These are phyloP conservation scores for Psittacula echo DNA, from an alignment of 2,797 vertebrate genomes.

Conservation along the genomic window DNA sequence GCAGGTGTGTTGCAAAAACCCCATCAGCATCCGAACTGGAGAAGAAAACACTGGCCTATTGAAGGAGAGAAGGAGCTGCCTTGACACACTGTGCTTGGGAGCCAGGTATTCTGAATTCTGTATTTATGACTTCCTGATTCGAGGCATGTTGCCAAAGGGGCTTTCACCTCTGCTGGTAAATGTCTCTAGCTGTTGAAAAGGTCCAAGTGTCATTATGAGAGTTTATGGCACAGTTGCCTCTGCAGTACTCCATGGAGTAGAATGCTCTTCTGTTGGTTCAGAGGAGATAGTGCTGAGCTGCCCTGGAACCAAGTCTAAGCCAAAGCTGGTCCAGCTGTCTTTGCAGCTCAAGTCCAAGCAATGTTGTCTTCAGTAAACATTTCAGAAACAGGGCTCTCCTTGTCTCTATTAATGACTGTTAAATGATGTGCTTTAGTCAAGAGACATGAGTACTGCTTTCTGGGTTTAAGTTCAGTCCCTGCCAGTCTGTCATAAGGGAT, in stretches of 20 bases:
- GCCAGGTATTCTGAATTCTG: conserved; percentile 23
- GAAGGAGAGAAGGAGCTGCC: not conserved
- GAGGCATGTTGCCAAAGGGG: conserved; percentile 32
- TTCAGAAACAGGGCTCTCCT: conserved; percentile 21
- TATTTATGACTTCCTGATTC: conserved; percentile 59
- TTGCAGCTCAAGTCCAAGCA: not conserved
- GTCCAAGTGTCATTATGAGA: conserved; percentile 43
- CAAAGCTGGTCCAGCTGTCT: conserved; percentile 10
- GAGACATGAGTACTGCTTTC: not conserved
- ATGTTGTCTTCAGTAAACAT: conserved; percentile 26
- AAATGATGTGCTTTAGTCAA: not conserved
- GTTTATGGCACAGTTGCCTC: conserved; percentile 31
- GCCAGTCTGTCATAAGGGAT: not conserved
- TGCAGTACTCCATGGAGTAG: not conserved
- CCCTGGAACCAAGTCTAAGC: not conserved
- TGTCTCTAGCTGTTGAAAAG: conserved; percentile 32
- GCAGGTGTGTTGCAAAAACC: conserved; percentile 20
- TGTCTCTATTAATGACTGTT: conserved; percentile 5
- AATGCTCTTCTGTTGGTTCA: conserved; percentile 34
- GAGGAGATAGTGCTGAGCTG: not conserved
- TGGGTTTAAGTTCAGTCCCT: not conserved
- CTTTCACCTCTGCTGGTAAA: conserved; percentile 62
- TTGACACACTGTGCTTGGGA: not conserved
- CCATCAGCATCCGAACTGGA: not conserved
- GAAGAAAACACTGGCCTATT: conserved; percentile 25